Conservation (phyloP, 2,888 invertebrate genomes). For the Cerastis rubricosa region DNA sequence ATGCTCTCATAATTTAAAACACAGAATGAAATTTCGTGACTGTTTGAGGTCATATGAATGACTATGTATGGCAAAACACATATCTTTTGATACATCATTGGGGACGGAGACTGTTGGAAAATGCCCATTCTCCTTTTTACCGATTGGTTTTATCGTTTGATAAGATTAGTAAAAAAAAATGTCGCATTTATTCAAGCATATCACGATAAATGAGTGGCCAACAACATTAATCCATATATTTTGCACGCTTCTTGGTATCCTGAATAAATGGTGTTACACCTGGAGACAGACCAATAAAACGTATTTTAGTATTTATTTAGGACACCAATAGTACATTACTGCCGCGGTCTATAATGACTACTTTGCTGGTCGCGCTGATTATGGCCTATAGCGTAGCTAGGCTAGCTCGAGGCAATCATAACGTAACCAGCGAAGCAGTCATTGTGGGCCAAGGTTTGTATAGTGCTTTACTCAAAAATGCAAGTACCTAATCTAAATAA, state of each 20-base stretch:
- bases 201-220: conserved; percentile 47
- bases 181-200: conserved; percentile 43
- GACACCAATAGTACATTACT: no score
- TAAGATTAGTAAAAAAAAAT: conserved; percentile 30
- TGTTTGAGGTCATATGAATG: neutral
- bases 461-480: no score
- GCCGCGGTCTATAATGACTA: no score
- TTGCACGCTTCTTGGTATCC: conserved; percentile 14
- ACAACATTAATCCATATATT: conserved; percentile 20
- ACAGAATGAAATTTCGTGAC: neutral
- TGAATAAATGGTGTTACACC: neutral
- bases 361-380: no score
- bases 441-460: no score
- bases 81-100: neutral
- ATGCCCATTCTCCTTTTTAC: conserved; percentile 22
- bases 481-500: no score
- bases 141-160: conserved; percentile 30
- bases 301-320: conserved; percentile 38
- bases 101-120: neutral
- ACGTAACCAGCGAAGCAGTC: no score
- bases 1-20: neutral
- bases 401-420: no score
- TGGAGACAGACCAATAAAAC: neutral
- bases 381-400: no score
- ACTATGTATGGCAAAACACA: neutral